Base-by-base conservation (phyloP, 2,113 vertebrate genomes). In the Tachysurus fulvidraco region DNA sequence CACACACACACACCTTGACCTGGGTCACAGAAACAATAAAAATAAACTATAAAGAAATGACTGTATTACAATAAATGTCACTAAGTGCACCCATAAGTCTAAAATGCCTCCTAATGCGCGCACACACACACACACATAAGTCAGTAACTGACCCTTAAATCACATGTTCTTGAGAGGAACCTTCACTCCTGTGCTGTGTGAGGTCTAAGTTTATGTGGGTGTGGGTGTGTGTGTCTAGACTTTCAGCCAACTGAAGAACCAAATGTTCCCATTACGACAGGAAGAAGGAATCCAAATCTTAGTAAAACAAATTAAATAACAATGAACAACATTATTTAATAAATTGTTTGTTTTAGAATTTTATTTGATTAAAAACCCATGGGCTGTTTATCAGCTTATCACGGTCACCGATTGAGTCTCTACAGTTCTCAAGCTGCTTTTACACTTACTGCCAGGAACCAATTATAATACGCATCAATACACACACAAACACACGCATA, bases 61-160 rank as follows among this genome's bases (percentile, higher is more conserved):
- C 36, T 36, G 36, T 23, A 23, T 60, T 60, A 21, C 4, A 60
- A 60, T 60, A 60, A 60, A 60, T 6, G 54, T 50, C 46, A 50
- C 46, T 50, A 50, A 50, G 46, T 50, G 46, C 46, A 50, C 46
- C 46, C 46, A 50, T 50, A 50, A 50, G 46, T 50, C 46, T 50
- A 50, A 50, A 50, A 50, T 19, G 21, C 16, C 57, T 59, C 16
- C 23, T 8, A 64, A n/a, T n/a, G 25, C 55, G 28, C 30, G 60
- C 55, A 85, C 55, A 46, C 71, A 85, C 25, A 76, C 69, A 85
- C 36, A 77, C 57, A 84, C 55, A 76, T 4, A 74, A 13, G 30
- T 77, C 69, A 62, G 57, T 62, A 23, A 62, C 57, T 64, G 71
- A 76, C 41, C 30, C 41, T 52, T 46, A 52, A 55, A 83, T 64